A percentile compares a stretch with the other conserved stretches of the same genome.
phyloP scores from a whole-genome alignment of 2,888 invertebrate genomes.

The Pseudeuparius sepicola region DNA sequence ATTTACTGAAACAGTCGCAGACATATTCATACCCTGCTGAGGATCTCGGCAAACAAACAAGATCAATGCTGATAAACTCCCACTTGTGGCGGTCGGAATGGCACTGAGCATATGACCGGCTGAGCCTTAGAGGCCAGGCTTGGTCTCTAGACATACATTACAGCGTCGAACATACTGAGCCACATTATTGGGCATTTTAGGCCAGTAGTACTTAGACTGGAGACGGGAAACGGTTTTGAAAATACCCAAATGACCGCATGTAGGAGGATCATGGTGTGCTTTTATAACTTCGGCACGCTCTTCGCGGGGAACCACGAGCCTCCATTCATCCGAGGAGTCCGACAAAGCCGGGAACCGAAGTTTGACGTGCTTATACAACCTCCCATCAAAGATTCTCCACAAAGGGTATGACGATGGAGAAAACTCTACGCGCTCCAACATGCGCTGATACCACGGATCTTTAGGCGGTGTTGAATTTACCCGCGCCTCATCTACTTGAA shows the following conservation, averaged over 20 bases:
- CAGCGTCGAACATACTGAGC: slow-evolving; percentile 20
- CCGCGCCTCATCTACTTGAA: too few relatives aligned
- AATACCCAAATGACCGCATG: too few relatives aligned
- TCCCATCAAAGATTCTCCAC: slow-evolving; percentile 17
- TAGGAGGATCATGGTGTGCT: too few relatives aligned
- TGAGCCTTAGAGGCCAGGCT: slow-evolving; percentile 17
- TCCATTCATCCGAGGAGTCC: slow-evolving; percentile 14
- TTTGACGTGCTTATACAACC: slow-evolving; percentile 18
- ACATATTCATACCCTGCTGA: slow-evolving; percentile 13
- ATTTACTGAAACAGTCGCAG: slow-evolving; percentile 23
- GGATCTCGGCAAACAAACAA: slow-evolving; percentile 10
- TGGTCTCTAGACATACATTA: slow-evolving; percentile 17
- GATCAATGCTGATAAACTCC: slow-evolving; percentile 10
- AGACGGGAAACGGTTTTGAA: too few relatives aligned
- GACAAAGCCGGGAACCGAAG: slow-evolving; percentile 13
- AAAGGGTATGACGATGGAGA: slow-evolving; percentile 15
- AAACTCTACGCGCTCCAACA: slow-evolving; percentile 9
- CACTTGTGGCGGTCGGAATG: slow-evolving; percentile 3
- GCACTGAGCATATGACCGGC: slow-evolving; percentile 7
- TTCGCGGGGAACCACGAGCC: too few relatives aligned
- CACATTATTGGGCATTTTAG: slow-evolving; percentile 20
- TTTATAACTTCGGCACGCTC: too few relatives aligned
- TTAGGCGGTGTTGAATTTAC: too few relatives aligned
- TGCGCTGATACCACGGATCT: slow-evolving; percentile 19
- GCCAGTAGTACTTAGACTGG: too few relatives aligned